A percentile compares a stretch with the other conserved stretches of the same genome.
These are phyloP conservation scores for Vannuccia rotundouncinata DNA, from an alignment of 2,888 invertebrate species.

Conservation along the genomic window DNA sequence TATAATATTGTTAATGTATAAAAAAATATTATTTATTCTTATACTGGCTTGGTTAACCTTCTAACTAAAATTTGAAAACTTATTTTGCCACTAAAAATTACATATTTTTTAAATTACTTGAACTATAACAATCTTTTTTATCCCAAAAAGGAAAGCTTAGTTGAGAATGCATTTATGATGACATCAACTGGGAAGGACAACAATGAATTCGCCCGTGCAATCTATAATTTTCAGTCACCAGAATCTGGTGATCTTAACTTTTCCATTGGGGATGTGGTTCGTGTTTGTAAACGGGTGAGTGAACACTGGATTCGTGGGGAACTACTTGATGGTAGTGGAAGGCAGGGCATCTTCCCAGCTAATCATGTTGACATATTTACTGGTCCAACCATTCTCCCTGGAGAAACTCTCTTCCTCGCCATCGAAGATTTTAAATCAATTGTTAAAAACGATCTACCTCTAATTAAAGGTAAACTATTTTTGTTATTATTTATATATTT, in stretches of 20 bases:
- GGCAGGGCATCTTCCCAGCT: neutral
- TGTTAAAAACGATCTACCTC: neutral
- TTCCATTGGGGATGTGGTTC: neutral
- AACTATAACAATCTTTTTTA: too few relatives aligned
- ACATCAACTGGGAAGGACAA: too few relatives aligned
- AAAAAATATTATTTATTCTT: too few relatives aligned
- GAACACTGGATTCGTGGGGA: conserved; percentile 7
- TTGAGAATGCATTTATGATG: too few relatives aligned
- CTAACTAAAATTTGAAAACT: too few relatives aligned
- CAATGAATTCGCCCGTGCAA: conserved; percentile 8
- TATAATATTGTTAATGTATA: too few relatives aligned
- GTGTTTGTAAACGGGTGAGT: neutral
- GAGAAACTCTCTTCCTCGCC: neutral
- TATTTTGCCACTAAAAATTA: too few relatives aligned
- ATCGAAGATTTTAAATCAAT: neutral
- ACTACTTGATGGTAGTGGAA: neutral
- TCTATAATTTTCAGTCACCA: neutral
- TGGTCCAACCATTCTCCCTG: neutral
- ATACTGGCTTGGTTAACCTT: too few relatives aligned
- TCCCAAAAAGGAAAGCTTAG: too few relatives aligned
- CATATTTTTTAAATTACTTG: too few relatives aligned
- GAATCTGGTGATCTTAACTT: neutral
- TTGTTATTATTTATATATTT: too few relatives aligned
- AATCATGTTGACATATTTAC: conserved; percentile 5
- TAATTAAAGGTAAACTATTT: neutral